Evolutionary conservation across 2,797 vertebrate genomes (phyloP).

Genomic region (Avahi laniger): DNA sequence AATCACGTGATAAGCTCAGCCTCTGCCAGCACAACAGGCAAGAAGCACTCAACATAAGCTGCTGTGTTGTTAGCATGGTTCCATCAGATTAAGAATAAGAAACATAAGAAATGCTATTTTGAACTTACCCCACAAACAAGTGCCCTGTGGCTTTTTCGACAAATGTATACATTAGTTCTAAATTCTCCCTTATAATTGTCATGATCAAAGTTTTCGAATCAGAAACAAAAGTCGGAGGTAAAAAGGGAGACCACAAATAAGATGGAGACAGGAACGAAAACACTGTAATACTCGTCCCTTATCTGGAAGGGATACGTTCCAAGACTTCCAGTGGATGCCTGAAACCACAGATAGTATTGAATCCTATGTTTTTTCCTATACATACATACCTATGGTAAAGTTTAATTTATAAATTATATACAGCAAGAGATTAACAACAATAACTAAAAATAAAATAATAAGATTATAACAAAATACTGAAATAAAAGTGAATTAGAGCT

Average conservation of each 20-base stretch:
- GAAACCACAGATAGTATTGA: not conserved
- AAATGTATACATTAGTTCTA: not conserved
- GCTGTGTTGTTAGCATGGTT: constrained; percentile 1
- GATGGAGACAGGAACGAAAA: not conserved
- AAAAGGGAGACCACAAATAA: constrained; percentile 2
- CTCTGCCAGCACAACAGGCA: constrained; percentile 45
- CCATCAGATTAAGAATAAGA: constrained; percentile 30
- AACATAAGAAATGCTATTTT: not conserved
- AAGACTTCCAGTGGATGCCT: not conserved
- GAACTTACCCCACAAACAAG: not conserved
- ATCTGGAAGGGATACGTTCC: not conserved
- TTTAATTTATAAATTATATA: not conserved
- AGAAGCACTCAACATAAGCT: not conserved
- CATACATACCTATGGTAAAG: not conserved
- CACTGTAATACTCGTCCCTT: not conserved
- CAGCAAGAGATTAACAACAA: not conserved
- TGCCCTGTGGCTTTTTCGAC: not conserved
- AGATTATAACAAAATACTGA: not conserved
- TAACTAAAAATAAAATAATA: not conserved
- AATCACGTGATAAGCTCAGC: not conserved
- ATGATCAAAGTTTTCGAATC: not conserved
- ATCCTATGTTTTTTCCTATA: not conserved
- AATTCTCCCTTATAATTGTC: not conserved
- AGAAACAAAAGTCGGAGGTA: not conserved
- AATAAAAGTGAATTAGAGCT: not conserved